These are phyloP conservation scores for Sisor rabdophorus DNA, from an alignment of 2,113 vertebrate species.

Conservation along the genomic window DNA sequence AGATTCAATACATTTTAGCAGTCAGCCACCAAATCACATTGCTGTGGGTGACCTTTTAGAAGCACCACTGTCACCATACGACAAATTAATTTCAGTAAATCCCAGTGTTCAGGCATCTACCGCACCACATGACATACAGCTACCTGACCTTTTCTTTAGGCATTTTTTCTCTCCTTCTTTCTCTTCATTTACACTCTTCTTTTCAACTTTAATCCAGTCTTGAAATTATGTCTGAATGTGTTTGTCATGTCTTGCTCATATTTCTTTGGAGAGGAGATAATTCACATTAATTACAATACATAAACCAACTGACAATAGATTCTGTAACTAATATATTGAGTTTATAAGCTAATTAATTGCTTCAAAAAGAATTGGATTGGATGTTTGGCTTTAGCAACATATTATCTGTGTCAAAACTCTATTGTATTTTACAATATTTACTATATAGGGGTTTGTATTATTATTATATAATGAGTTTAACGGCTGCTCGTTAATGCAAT, in stretches of 20 bases:
- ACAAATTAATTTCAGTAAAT: slow-evolving; percentile 65
- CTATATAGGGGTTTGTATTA: background rate
- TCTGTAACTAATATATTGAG: background rate
- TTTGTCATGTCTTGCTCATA: slow-evolving; percentile 24
- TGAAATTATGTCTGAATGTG: slow-evolving; percentile 17
- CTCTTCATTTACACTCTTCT: slow-evolving; percentile 25
- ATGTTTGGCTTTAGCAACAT: background rate
- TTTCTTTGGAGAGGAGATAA: slow-evolving; percentile 18
- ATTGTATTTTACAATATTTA: slow-evolving; percentile 1
- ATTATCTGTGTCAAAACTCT: background rate
- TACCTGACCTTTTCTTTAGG: slow-evolving; percentile 53
- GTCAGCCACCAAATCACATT: slow-evolving; percentile 61
- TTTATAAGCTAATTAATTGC: slow-evolving; percentile 5
- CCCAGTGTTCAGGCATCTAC: slow-evolving; percentile 44
- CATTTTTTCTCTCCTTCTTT: slow-evolving; percentile 37
- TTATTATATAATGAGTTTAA: background rate
- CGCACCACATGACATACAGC: slow-evolving; percentile 43
- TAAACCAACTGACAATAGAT: slow-evolving; percentile 14
- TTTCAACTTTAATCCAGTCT: slow-evolving; percentile 23
- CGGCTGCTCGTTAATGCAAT: background rate
- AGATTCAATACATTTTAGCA: slow-evolving; percentile 63
- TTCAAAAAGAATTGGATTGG: background rate
- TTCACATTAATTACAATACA: slow-evolving; percentile 26
- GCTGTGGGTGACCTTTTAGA: slow-evolving; percentile 73
- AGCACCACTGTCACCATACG: slow-evolving; percentile 69